Conservation (phyloP, 2,113 vertebrate genomes). For the Penelope pileata region DNA sequence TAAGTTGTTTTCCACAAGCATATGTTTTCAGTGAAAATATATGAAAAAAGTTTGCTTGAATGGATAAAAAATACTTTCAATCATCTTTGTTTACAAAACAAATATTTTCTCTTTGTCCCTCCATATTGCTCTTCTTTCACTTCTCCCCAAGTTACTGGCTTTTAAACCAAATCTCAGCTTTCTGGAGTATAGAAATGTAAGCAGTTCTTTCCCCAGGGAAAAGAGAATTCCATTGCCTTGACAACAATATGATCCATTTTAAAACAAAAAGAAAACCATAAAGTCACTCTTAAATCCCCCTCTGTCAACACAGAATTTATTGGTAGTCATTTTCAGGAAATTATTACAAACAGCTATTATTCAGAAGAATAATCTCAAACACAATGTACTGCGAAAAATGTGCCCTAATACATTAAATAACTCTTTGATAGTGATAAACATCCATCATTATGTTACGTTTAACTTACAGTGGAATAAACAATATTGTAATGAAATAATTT, state of each 20-base stretch:
- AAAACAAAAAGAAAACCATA: conserved; percentile 11
- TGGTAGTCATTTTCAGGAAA: conserved; percentile 7
- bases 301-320: conserved; percentile 16
- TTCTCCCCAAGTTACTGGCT: background rate
- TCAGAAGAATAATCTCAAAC: conserved; percentile 1
- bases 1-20: background rate
- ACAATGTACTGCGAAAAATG: background rate
- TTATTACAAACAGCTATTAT: background rate
- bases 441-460: background rate
- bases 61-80: background rate
- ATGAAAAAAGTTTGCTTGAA: background rate
- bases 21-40: background rate
- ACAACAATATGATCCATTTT: conserved; percentile 4
- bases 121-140: background rate
- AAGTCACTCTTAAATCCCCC: conserved; percentile 9
- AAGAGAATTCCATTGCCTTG: conserved; percentile 6
- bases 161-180: background rate
- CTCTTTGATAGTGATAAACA: background rate
- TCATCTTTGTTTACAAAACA: background rate
- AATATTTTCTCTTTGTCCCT: background rate
- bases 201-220: background rate
- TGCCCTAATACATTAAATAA: background rate
- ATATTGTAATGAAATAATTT: background rate
- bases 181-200: background rate
- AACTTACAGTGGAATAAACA: background rate